These are phyloP conservation scores for Drosophila aldrichi DNA, from an alignment of 2,888 invertebrate genomes.

Conservation along the genomic window DNA sequence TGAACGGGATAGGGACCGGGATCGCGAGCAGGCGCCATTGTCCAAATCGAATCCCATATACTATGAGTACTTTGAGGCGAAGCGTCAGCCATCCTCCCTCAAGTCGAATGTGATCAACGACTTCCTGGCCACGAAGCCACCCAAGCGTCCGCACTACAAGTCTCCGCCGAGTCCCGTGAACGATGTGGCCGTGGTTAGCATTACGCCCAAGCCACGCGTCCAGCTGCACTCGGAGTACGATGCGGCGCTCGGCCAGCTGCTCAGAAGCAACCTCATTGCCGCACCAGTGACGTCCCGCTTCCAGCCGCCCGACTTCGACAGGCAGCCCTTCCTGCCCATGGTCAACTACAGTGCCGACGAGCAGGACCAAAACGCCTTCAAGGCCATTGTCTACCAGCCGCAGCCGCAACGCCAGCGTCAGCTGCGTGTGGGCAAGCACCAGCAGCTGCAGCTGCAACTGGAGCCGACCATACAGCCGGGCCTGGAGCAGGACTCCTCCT, in stretches of 20 bases:
- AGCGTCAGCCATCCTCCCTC: constrained; percentile 76
- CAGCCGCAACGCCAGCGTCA: constrained; percentile 50
- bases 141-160: constrained; percentile 74
- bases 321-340: constrained; percentile 89
- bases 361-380: constrained; percentile 83
- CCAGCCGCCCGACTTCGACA: constrained; percentile 86
- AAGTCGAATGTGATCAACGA: constrained; percentile 76
- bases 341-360: constrained; percentile 86
- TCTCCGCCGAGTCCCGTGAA: constrained; percentile 68
- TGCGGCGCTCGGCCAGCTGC: constrained; percentile 85
- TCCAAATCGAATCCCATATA: constrained; percentile 85
- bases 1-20: constrained; percentile 18
- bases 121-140: constrained; percentile 67
- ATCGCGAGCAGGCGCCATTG: constrained; percentile 57
- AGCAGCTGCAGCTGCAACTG: constrained; percentile 41
- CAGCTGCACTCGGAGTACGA: constrained; percentile 65
- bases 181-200: constrained; percentile 79
- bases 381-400: constrained; percentile 82
- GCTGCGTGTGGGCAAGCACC: constrained; percentile 51
- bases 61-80: constrained; percentile 85
- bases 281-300: constrained; percentile 50
- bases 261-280: constrained; percentile 84
- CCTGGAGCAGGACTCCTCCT: constrained; percentile 42
- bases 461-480: constrained; percentile 34
- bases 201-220: constrained; percentile 87